Conservation (phyloP, 2,888 invertebrate genomes). For the Schizaphis graminum region DNA sequence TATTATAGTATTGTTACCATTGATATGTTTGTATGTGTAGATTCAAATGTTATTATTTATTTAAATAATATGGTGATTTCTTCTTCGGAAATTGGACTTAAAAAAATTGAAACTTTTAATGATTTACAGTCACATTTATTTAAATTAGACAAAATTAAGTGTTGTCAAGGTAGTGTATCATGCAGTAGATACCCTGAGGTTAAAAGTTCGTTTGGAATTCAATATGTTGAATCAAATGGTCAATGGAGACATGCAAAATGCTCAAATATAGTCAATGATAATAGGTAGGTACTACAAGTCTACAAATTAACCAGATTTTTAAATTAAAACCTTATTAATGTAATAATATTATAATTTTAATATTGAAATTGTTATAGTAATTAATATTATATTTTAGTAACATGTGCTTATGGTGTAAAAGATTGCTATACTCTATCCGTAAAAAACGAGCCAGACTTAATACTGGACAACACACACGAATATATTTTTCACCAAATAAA, state of each 20-base stretch:
- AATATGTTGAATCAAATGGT: slow-evolving; percentile 14
- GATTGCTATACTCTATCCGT: not conserved
- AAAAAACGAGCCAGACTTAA: not conserved
- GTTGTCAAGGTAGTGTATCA: not conserved
- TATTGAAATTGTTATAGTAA: not conserved
- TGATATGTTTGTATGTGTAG: too few species aligned
- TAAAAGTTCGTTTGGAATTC: not conserved
- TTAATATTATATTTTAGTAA: not conserved
- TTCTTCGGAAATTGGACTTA: too few species aligned
- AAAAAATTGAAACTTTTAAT: too few species aligned
- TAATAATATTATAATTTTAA: too few species aligned
- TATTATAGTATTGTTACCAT: too few species aligned
- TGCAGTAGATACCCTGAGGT: not conserved
- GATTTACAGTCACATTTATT: too few species aligned
- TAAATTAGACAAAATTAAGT: not conserved
- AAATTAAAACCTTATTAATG: too few species aligned
- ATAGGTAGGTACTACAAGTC: too few species aligned
- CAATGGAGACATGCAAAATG: not conserved
- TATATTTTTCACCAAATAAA: not conserved
- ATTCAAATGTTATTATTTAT: too few species aligned
- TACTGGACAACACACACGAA: not conserved
- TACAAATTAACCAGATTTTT: too few species aligned
- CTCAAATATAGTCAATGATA: not conserved
- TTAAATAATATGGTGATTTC: too few species aligned
- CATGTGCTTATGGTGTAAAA: not conserved